phyloP scores from a whole-genome alignment of 2,797 vertebrate species.

The Aulostomus chinensis region DNA sequence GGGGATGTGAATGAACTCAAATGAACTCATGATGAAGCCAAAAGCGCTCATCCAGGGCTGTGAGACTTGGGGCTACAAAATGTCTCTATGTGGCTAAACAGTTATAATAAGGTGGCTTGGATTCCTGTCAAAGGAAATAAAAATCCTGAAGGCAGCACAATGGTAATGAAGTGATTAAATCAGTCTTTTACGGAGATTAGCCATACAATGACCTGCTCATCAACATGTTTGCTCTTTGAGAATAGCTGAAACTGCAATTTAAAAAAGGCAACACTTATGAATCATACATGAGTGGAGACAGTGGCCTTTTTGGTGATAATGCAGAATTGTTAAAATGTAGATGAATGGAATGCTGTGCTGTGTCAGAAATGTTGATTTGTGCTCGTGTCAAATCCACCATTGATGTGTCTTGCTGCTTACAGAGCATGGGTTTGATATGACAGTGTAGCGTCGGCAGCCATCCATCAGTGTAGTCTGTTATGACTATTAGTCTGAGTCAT shows the following conservation, averaged over 20 bases:
- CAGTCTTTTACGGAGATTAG: constrained; percentile 46
- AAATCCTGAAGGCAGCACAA: not conserved
- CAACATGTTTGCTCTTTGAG: constrained; percentile 44
- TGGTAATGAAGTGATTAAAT: constrained; percentile 30
- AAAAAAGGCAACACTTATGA: constrained; percentile 48
- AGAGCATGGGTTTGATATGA: not conserved
- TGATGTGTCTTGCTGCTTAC: constrained; percentile 3
- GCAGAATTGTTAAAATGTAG: constrained; percentile 47
- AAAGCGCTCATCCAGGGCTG: too few relatives aligned
- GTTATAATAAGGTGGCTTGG: not conserved
- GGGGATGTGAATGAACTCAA: too few relatives aligned
- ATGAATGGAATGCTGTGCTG: constrained; percentile 13
- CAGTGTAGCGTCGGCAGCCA: constrained; percentile 15
- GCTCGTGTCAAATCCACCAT: constrained; percentile 1
- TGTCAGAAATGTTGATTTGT: constrained; percentile 37
- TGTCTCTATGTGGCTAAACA: too few relatives aligned
- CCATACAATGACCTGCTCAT: constrained; percentile 59
- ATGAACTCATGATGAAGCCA: too few relatives aligned
- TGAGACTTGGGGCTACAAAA: too few relatives aligned
- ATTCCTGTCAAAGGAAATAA: constrained; percentile 2
- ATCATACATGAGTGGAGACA: constrained; percentile 50
- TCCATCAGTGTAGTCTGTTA: not conserved
- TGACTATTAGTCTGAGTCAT: constrained; percentile 22
- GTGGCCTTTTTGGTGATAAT: constrained; percentile 39
- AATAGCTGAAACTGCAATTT: constrained; percentile 49